Percentiles rank a stretch among this genome's conserved stretches.
phyloP scores from a whole-genome alignment of 2,797 vertebrate species.

The Liasis olivaceus region DNA sequence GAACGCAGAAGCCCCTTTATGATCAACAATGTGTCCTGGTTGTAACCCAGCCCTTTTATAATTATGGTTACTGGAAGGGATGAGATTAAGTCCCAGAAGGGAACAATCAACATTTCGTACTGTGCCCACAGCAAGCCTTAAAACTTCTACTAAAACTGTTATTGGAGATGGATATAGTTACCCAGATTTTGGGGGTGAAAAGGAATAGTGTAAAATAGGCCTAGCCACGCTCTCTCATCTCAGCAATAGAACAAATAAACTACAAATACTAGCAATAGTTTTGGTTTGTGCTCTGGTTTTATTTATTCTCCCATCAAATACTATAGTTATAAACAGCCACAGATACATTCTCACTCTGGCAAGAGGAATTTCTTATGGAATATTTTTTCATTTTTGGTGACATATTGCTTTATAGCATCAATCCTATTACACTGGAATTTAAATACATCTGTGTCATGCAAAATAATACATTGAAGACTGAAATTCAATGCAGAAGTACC shows the following conservation, averaged over 20 bases:
- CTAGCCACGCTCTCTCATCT: background rate
- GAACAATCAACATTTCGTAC: conserved; percentile 17
- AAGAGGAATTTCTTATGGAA: conserved; percentile 30
- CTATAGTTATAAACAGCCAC: background rate
- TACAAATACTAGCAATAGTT: conserved; percentile 14
- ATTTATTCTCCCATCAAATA: conserved; percentile 21
- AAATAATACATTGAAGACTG: conserved; percentile 49
- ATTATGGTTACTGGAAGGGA: conserved; percentile 14
- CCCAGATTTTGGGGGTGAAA: background rate
- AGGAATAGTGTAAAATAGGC: background rate
- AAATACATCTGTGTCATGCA: conserved; percentile 58
- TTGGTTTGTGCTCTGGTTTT: conserved; percentile 15
- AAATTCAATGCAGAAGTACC: conserved; percentile 42
- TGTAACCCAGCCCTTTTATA: background rate
- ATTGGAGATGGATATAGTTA: conserved; percentile 13
- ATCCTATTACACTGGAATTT: conserved; percentile 48
- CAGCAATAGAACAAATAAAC: conserved; percentile 35
- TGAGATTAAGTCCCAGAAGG: background rate
- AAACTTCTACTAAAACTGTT: conserved; percentile 20
- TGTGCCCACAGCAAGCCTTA: conserved; percentile 5
- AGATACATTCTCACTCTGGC: conserved; percentile 31
- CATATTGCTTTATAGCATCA: conserved; percentile 46
- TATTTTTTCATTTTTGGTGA: conserved; percentile 8
- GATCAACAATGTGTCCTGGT: background rate
- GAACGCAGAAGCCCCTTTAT: conserved; percentile 39